Conservation (phyloP, 2,888 invertebrate genomes). For the Teinopalpus imperialis region DNA sequence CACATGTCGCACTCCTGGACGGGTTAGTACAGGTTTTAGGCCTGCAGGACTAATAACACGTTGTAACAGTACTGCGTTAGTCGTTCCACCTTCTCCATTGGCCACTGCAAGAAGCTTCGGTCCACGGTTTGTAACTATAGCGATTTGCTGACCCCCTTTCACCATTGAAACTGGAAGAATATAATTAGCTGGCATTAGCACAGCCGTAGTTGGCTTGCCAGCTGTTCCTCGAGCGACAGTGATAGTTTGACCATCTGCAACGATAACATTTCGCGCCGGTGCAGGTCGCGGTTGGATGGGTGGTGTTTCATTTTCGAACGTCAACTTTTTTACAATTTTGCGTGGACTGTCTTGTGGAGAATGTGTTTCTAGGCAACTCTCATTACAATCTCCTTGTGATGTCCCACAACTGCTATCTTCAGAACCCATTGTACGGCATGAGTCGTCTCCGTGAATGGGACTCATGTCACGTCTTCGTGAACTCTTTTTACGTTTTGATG, state of each 20-base stretch:
- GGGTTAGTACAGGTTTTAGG: conserved; percentile 74
- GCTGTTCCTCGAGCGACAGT: conserved; percentile 83
- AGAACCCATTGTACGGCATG: conserved; percentile 86
- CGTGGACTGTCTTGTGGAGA: conserved; percentile 81
- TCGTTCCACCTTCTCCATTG: conserved; percentile 71
- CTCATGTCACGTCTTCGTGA: conserved; percentile 79
- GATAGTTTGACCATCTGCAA: conserved; percentile 85
- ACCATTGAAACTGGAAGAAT: conserved; percentile 87
- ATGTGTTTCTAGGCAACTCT: conserved; percentile 75
- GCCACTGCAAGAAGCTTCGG: conserved; percentile 76
- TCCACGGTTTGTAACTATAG: conserved; percentile 87
- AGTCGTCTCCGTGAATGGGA: conserved; percentile 84
- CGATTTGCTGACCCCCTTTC: conserved; percentile 87
- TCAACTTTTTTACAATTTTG: conserved; percentile 68
- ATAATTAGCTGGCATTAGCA: conserved; percentile 87
- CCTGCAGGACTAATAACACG: conserved; percentile 85
- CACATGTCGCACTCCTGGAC: conserved; percentile 81
- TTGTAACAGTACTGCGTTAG: conserved; percentile 85
- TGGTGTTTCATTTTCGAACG: conserved; percentile 73
- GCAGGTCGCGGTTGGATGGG: conserved; percentile 50
- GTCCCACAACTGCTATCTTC: conserved; percentile 89
- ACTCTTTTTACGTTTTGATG: conserved; percentile 86
- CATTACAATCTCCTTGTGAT: conserved; percentile 77
- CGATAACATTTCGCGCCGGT: conserved; percentile 81
- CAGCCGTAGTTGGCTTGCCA: conserved; percentile 84